Evolutionary conservation across 2,888 invertebrate genomes (phyloP), one percentile per base, ranked within the genome.

Genomic region (Villa cingulata): DNA sequence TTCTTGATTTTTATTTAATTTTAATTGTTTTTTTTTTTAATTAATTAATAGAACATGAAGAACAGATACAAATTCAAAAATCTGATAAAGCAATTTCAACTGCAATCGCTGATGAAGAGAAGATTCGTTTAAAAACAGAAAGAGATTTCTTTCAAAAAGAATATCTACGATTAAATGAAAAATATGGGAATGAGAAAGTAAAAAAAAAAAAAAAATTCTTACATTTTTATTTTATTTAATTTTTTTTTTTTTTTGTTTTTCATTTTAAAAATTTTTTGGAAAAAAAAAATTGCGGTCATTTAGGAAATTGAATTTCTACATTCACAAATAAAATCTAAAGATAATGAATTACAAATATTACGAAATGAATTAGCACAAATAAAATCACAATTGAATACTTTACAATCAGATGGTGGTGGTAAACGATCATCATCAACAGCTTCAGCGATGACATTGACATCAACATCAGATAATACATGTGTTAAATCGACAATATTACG

Each of bases 111-210:
- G 65, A 66, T 44, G 66, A 66, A 38, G 66, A 66, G 46, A 61
- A 62, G 51, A 61, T 65, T 41, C 59, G 64, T 19, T 49, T 66
- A 4, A 59, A 61, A 41, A 62, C 65, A 0, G 68, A 69, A 52
- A 57, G 68, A 1, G 68, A 69, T 44, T 66, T 66, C 53, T 68
- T 64, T 49, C 67, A 69, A 47, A 68, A 65, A 43, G 68, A 69
- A 49, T 69, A 65, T 42, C 50, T 68, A 23, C 59, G 66, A 0
- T 51, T 67, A 16, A 54, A 68, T 12, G 51, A 56, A 42, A 65
- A 61, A 54, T 48, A 58, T 0, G 65, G 65, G 1, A 62, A 63
- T 0, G 63, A 65, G 18, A 59, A 59, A 50, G 59, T 59, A 46
- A 12, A 7, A n/a, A 23, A 40, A 40, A 36, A 45, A 45, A 18